A percentile compares a stretch with the other conserved stretches of the same genome.
Conservation (phyloP, 1,140 invertebrate genomes). For the Anastrepha obliqua region DNA sequence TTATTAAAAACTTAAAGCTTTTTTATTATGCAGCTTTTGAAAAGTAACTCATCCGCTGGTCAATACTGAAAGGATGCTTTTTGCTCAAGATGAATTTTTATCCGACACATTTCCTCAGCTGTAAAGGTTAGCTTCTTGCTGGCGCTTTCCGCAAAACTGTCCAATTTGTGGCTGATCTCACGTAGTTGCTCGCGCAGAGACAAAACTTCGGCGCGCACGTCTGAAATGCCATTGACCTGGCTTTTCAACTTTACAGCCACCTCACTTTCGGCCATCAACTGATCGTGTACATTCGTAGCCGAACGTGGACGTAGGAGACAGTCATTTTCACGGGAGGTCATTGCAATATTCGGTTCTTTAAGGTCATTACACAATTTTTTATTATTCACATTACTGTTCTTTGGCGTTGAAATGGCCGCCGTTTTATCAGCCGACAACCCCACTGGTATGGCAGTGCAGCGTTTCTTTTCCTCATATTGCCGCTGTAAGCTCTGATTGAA, state of each 20-base stretch:
- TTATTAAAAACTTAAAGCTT: constrained; percentile 14
- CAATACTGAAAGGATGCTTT: constrained; percentile 49
- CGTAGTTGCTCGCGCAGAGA: constrained; percentile 63
- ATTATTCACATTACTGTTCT: constrained; percentile 38
- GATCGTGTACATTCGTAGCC: constrained; percentile 70
- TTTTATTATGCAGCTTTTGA: neutral
- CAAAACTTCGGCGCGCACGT: constrained; percentile 64
- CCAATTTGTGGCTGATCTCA: constrained; percentile 64
- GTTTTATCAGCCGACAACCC: constrained; percentile 8
- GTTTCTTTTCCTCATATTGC: constrained; percentile 48
- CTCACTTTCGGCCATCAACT: constrained; percentile 63
- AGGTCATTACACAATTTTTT: constrained; percentile 10
- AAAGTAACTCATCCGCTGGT: neutral
- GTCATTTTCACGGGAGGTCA: constrained; percentile 46
- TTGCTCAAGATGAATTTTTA: constrained; percentile 59
- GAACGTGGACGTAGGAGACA: constrained; percentile 67
- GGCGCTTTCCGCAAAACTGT: constrained; percentile 66
- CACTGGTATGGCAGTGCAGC: constrained; percentile 6
- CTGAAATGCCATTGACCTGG: constrained; percentile 63
- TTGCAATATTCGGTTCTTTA: constrained; percentile 2
- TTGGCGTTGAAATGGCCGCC: neutral
- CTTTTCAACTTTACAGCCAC: constrained; percentile 63
- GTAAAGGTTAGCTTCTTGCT: constrained; percentile 67
- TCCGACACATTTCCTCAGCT: constrained; percentile 68
- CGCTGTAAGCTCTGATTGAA: constrained; percentile 68